phyloP scores from a whole-genome alignment of 2,888 invertebrate species.

The Carpatolechia fugitivella region DNA sequence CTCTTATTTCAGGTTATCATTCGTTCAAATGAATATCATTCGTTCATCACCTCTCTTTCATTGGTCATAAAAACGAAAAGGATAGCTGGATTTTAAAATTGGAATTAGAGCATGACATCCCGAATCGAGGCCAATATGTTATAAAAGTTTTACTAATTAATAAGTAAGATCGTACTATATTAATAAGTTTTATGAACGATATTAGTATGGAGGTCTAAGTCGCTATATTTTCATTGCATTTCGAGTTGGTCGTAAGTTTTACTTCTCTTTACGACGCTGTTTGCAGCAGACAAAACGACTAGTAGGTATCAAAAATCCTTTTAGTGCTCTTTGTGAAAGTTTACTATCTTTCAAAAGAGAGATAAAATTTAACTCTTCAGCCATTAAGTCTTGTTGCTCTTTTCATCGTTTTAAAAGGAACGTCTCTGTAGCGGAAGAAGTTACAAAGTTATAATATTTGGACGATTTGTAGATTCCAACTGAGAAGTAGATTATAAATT shows the following conservation, averaged over 20 bases:
- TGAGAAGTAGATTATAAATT: too few species aligned
- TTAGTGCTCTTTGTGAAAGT: slow-evolving; percentile 9
- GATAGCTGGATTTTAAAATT: too few species aligned
- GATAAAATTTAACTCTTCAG: slow-evolving; percentile 9
- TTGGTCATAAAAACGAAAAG: too few species aligned
- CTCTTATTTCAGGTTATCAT: too few species aligned
- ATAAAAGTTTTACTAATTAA: too few species aligned
- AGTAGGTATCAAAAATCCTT: slow-evolving; percentile 9
- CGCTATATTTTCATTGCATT: neutral
- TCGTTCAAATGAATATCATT: too few species aligned
- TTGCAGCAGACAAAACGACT: slow-evolving; percentile 17
- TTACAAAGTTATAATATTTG: neutral
- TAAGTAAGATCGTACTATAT: too few species aligned
- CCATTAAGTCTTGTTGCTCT: slow-evolving; percentile 2
- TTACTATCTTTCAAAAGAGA: slow-evolving; percentile 9
- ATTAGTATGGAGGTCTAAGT: too few species aligned
- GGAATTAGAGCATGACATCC: too few species aligned
- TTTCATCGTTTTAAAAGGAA: neutral
- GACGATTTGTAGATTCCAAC: neutral
- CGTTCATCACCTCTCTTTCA: too few species aligned
- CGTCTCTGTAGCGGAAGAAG: neutral
- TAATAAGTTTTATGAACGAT: too few species aligned
- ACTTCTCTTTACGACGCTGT: slow-evolving; percentile 27
- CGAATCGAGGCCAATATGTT: too few species aligned
- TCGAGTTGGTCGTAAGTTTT: slow-evolving; percentile 10